Base-by-base conservation (phyloP, 1,140 invertebrate species). In the Brachionus sp. region DNA sequence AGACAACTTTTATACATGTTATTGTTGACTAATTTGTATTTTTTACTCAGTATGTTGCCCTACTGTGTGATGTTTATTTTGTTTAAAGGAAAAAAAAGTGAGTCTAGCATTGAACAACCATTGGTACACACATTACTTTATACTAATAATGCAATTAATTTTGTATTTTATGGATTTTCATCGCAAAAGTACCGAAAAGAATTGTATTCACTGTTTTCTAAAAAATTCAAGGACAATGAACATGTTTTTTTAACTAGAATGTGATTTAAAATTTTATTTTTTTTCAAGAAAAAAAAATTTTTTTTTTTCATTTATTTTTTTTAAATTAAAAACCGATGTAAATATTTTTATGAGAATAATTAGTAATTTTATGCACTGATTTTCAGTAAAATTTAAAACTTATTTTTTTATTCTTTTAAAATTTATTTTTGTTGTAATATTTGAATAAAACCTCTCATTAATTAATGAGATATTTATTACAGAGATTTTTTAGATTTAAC, bases 131-230 rank as follows among this genome's bases (percentile, higher is more conserved):
- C 46, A 5, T 16, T 78, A n/a, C 44, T 78, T 37, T 78, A 78
- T 19, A 57, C 77, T 13, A 78, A 78, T 53, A 57, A 78, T 78
- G 46, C 77, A 19, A 35, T 78, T 39, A 78, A 78, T 78, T 78
- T 78, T 62, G 5, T 78, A 53, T 78, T 78, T 25, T 78, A 78
- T 39, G 77, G 77, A 12, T 33, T 78, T 33, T 78, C 77, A 4
- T 78, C 77, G 7, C 77, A 78, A 35, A 53, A 62, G n/a, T 78
- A 57, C 12, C 50, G 77, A 78, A 25, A 50, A 35, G 77, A 78
- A 16, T 39, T 78, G 23, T 73, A 73, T 73, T 29, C 64, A 16
- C 12, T 66, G 12, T 66, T 66, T 66, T 66, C 25, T 4, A 66
- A 33, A 35, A 29, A 33, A 33, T 66, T 66, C 13, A 66, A 66